Evolutionary conservation across 2,888 invertebrate genomes (phyloP).

Genomic region (Marasmarcha lunaedactyla): DNA sequence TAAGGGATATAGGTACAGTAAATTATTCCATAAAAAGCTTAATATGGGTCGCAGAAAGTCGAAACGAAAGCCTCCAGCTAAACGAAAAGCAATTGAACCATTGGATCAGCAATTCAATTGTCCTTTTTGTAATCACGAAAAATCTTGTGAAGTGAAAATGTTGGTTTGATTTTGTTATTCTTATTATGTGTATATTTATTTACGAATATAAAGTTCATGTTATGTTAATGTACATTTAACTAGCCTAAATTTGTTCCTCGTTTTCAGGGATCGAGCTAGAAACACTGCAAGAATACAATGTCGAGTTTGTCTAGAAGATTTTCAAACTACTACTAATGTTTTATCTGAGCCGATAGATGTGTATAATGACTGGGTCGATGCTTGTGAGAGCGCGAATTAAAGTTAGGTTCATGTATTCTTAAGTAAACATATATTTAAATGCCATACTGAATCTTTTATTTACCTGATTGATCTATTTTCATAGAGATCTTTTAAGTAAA

Average conservation of each 20-base stretch:
- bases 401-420: constrained; percentile 18
- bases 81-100: constrained; percentile 91
- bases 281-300: constrained; percentile 96
- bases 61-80: constrained; percentile 96
- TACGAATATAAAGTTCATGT: background rate
- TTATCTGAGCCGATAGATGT: constrained; percentile 98
- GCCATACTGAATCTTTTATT: constrained; percentile 14
- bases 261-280: constrained; percentile 90
- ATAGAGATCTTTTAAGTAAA: no score
- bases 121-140: constrained; percentile 99
- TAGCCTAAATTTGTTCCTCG: no score
- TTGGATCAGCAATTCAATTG: constrained; percentile 97
- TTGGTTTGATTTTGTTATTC: constrained; percentile 66
- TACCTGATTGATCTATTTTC: constrained; percentile 15
- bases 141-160: constrained; percentile 99
- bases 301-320: constrained; percentile 95
- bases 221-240: background rate
- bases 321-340: constrained; percentile 95
- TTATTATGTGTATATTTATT: background rate
- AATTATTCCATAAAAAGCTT: background rate
- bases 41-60: constrained; percentile 96
- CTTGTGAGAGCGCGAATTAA: constrained; percentile 91
- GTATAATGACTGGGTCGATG: constrained; percentile 99
- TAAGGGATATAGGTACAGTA: no score
- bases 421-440: constrained; percentile 10